These are phyloP conservation scores for Columba janthina DNA, from an alignment of 2,113 vertebrate species.

Conservation along the genomic window DNA sequence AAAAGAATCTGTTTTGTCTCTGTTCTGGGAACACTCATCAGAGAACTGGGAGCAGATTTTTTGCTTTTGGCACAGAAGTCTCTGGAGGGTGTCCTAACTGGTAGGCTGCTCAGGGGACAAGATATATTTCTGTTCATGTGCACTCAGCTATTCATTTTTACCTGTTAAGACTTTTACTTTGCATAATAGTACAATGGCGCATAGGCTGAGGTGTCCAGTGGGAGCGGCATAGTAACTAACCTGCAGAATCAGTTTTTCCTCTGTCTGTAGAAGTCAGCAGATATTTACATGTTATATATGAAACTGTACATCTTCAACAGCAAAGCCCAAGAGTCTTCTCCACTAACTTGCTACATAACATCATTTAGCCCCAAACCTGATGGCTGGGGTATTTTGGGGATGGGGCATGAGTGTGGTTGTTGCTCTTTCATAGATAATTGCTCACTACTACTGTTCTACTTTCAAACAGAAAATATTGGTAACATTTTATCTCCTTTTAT, in stretches of 20 bases:
- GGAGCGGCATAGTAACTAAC: not conserved
- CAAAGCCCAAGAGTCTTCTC: not conserved
- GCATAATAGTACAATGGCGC: accelerated
- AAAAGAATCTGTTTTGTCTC: not conserved
- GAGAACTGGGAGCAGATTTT: not conserved
- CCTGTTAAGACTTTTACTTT: not conserved
- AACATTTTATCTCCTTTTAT: not conserved
- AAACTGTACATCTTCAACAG: not conserved
- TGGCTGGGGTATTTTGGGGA: not conserved
- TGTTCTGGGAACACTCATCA: not conserved
- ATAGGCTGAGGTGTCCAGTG: not conserved
- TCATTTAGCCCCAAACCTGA: not conserved
- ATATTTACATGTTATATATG: not conserved
- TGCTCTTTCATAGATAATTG: not conserved
- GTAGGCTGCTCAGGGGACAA: not conserved
- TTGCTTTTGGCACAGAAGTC: not conserved
- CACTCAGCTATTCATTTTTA: not conserved
- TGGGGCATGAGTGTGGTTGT: not conserved
- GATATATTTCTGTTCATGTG: not conserved
- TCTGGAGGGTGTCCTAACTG: not conserved
- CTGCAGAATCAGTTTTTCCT: not conserved
- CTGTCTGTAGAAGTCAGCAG: not conserved
- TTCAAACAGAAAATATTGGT: not conserved
- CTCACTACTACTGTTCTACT: not conserved
- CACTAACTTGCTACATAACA: not conserved